A percentile compares a stretch with the other conserved stretches of the same genome.
Evolutionary conservation across 2,888 invertebrate species (phyloP).

Genomic region (Plagiodera versicolora): DNA sequence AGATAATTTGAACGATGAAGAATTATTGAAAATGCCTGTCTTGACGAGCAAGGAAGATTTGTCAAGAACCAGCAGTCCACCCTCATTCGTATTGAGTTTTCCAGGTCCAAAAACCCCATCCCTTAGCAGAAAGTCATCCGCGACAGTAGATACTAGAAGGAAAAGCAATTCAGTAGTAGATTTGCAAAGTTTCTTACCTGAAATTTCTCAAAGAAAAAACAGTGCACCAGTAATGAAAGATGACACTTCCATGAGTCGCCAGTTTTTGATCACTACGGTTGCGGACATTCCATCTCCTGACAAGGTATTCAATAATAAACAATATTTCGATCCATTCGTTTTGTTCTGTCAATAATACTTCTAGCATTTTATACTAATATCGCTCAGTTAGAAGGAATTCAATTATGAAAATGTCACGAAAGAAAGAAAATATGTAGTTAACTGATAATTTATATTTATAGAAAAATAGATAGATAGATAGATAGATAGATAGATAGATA

Average conservation of each 20-base stretch:
- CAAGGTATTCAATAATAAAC: slow-evolving; percentile 11
- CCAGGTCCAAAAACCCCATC: slow-evolving; percentile 21
- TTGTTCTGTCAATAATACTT: no score
- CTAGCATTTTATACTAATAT: no score
- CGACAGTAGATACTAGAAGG: slow-evolving; percentile 24
- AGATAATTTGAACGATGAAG: slow-evolving; percentile 3
- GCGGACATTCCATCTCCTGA: slow-evolving; percentile 26
- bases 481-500: no score
- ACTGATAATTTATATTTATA: no score
- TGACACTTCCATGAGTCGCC: slow-evolving; percentile 23
- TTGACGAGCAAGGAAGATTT: neutral
- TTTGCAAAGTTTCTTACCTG: slow-evolving; percentile 43
- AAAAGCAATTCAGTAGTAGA: slow-evolving; percentile 50
- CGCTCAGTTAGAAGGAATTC: no score
- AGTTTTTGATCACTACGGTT: slow-evolving; percentile 17
- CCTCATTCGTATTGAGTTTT: slow-evolving; percentile 18
- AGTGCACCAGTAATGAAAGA: slow-evolving; percentile 50
- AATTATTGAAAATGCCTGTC: neutral
- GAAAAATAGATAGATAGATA: no score
- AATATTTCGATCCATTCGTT: no score
- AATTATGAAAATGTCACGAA: no score
- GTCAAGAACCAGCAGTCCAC: neutral
- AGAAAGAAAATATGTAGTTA: no score
- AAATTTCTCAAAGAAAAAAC: slow-evolving; percentile 44
- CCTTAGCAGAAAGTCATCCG: slow-evolving; percentile 16